Base-by-base conservation (phyloP, 2,797 vertebrate species). In the Rhynchotus rufescens region DNA sequence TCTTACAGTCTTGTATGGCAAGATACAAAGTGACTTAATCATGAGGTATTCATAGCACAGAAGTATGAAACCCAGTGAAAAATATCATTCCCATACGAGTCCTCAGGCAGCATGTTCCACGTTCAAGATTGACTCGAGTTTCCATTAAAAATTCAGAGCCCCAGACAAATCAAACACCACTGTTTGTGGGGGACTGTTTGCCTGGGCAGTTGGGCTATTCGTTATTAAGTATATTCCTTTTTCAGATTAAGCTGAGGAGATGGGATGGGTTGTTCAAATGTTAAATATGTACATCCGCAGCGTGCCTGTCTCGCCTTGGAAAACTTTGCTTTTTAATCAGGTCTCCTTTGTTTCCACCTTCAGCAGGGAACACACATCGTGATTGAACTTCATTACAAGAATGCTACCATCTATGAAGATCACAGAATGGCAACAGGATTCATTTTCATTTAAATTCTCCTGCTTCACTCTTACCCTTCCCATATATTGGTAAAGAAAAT, bases 11-110 rank as follows among this genome's bases (percentile, higher is more conserved):
- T 95, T 94, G 78, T 81, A 92, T 42, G 92, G 96, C 95, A 94
- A 96, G 85, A 96, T 95, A 97, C 93, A 95, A 95, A 97, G 94
- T 96, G 89, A 93, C 92, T 97, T 96, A 94, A 98, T 97, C 94
- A 96, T 89, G 87, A 96, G 90, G 91, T 95, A 89, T 85, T 97
- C 90, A 79, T 87, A 95, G 84, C 93, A 84, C 79, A 93, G 82
- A 95, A 93, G 80, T 86, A 89, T 38, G 66, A 92, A 83, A 90
- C 85, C 88, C 14, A 0, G 91, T 73, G 93, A 96, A 93, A 95
- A 95, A 92, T 75, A 84, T 54, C 52, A 90, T 87, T 81, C 77
- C 92, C 30, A 88, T 76, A 78, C 67, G 92, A 96, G 80, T 94
- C 94, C 92, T 94, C 45, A 36, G 93, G 93, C 84, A 4, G 62